phyloP scores from a whole-genome alignment of 2,888 invertebrate species.

The Melieria picta region DNA sequence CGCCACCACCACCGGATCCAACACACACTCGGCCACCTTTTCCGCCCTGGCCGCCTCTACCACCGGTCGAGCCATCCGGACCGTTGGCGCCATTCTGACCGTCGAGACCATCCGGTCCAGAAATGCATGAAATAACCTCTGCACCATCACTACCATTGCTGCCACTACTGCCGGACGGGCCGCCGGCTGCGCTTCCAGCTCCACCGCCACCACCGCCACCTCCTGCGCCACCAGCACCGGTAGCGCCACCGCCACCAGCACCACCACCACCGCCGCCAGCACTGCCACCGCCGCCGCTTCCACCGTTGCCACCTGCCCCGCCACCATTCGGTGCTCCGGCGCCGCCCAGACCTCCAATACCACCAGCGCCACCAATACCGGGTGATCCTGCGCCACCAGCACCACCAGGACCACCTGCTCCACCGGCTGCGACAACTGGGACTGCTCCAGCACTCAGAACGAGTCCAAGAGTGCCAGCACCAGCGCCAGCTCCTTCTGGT shows the following conservation, averaged over 20 bases:
- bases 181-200: conserved; percentile 17
- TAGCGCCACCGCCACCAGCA: conserved; percentile 38
- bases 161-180: conserved; percentile 18
- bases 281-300: conserved; percentile 21
- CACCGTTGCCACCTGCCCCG: conserved; percentile 41
- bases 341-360: not conserved
- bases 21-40: conserved; percentile 8
- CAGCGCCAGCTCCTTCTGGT: not conserved
- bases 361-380: not conserved
- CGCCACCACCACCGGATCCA: conserved; percentile 13
- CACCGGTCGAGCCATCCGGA: conserved; percentile 27
- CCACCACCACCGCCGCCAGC: conserved; percentile 15
- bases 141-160: conserved; percentile 15
- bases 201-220: conserved; percentile 12
- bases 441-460: conserved; percentile 15
- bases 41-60: conserved; percentile 4
- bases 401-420: not conserved
- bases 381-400: conserved; percentile 2
- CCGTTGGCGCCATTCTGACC: conserved; percentile 32
- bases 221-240: conserved; percentile 25
- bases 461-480: not conserved
- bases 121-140: conserved; percentile 32
- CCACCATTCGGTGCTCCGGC: conserved; percentile 41
- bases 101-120: conserved; percentile 26
- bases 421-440: conserved; percentile 19